phyloP scores from a whole-genome alignment of 2,113 vertebrate species.

The human (Homo sapiens) region DNA sequence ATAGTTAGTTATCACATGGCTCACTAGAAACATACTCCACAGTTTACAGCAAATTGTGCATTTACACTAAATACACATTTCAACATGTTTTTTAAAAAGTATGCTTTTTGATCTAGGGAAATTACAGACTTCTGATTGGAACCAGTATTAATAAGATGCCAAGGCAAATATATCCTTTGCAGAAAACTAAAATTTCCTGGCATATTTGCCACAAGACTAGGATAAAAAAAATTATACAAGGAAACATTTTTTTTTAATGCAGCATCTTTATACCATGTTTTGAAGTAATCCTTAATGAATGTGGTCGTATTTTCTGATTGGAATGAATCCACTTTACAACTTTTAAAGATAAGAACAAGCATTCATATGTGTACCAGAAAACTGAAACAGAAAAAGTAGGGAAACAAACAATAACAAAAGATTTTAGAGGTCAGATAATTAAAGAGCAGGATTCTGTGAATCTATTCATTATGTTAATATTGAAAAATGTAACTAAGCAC shows the following conservation, averaged over 20 bases:
- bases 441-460: background rate
- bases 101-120: background rate
- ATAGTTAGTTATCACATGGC: background rate
- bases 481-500: background rate
- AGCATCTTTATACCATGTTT: background rate
- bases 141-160: background rate
- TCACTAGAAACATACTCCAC: background rate
- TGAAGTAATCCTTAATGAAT: background rate
- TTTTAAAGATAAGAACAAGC: background rate
- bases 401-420: slow-evolving; percentile 9
- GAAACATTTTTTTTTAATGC: background rate
- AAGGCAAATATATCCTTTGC: background rate
- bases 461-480: background rate
- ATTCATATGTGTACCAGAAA: background rate
- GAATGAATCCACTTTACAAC: background rate
- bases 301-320: background rate
- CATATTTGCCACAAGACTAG: background rate
- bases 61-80: background rate
- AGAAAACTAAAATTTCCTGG: slow-evolving; percentile 2
- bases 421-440: background rate
- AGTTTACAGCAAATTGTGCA: background rate
- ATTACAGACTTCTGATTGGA: background rate
- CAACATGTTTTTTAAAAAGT: background rate
- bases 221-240: background rate
- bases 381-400: background rate